phyloP scores from a whole-genome alignment of 2,888 invertebrate genomes.

The Lydus trimaculatus region DNA sequence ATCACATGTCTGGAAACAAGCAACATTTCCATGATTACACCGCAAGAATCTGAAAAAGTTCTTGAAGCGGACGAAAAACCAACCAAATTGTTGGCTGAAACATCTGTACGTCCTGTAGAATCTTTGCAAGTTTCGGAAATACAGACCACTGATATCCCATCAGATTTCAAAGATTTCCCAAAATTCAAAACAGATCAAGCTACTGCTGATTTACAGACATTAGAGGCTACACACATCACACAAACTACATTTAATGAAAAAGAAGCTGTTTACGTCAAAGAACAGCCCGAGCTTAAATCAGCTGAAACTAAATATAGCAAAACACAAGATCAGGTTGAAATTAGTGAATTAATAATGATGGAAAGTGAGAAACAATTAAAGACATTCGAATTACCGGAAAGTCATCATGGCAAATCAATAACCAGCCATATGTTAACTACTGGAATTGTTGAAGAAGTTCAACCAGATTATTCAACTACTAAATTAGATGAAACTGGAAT shows the following conservation, averaged over 20 bases:
- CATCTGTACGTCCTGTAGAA: slow-evolving; percentile 67
- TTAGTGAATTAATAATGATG: slow-evolving; percentile 68
- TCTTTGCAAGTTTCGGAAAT: slow-evolving; percentile 69
- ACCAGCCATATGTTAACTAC: slow-evolving; percentile 64
- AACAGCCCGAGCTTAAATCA: slow-evolving; percentile 54
- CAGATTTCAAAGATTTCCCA: slow-evolving; percentile 63
- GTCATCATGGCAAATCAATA: slow-evolving; percentile 62
- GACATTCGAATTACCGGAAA: slow-evolving; percentile 63
- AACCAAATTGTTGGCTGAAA: slow-evolving; percentile 65
- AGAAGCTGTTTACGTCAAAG: slow-evolving; percentile 62
- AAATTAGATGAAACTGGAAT: slow-evolving; percentile 41
- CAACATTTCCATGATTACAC: slow-evolving; percentile 65
- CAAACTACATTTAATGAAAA: slow-evolving; percentile 71
- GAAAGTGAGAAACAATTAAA: slow-evolving; percentile 71
- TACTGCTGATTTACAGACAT: slow-evolving; percentile 64
- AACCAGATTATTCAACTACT: slow-evolving; percentile 59
- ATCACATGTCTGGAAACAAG: slow-evolving; percentile 68
- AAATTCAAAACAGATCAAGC: slow-evolving; percentile 66
- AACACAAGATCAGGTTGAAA: slow-evolving; percentile 68
- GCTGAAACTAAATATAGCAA: slow-evolving; percentile 63
- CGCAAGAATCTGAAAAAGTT: slow-evolving; percentile 73
- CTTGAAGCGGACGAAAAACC: slow-evolving; percentile 64
- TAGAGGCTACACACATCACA: slow-evolving; percentile 70
- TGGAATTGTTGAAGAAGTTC: slow-evolving; percentile 61
- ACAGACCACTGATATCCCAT: slow-evolving; percentile 64